A percentile compares a stretch with the other conserved stretches of the same genome.
phyloP scores from a whole-genome alignment of 2,888 invertebrate genomes.

The Dryobotodes eremita region DNA sequence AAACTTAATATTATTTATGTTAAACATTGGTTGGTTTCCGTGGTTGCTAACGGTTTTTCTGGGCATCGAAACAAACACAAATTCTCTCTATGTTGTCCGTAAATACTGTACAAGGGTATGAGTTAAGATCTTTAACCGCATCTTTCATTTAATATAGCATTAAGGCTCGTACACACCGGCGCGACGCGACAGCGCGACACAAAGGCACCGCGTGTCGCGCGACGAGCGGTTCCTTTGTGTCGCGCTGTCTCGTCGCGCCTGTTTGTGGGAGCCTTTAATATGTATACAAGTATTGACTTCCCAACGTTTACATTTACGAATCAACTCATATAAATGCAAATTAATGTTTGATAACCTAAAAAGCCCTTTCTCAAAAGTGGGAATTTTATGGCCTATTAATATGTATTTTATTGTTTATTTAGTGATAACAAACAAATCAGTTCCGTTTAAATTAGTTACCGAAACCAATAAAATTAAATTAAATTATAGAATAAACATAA shows the following conservation, averaged over 20 bases:
- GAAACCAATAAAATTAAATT: slow-evolving; percentile 59
- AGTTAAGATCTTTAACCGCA: neutral
- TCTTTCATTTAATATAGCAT: too few relatives aligned
- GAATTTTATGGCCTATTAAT: slow-evolving; percentile 38
- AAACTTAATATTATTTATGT: too few relatives aligned
- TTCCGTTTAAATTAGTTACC: slow-evolving; percentile 41
- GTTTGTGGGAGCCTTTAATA: too few relatives aligned
- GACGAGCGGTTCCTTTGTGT: too few relatives aligned
- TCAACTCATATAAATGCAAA: slow-evolving; percentile 54
- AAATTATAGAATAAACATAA: slow-evolving; percentile 59
- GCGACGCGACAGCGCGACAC: too few relatives aligned
- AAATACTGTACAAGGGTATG: neutral
- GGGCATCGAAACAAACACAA: too few relatives aligned
- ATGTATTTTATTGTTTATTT: slow-evolving; percentile 51
- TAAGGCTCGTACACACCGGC: too few relatives aligned
- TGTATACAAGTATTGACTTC: slow-evolving; percentile 4
- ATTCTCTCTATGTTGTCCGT: too few relatives aligned
- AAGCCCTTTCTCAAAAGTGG: slow-evolving; percentile 21
- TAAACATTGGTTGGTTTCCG: too few relatives aligned
- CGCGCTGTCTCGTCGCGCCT: too few relatives aligned
- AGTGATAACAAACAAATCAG: slow-evolving; percentile 58
- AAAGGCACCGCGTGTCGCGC: too few relatives aligned
- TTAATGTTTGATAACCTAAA: slow-evolving; percentile 25
- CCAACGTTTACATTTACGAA: slow-evolving; percentile 31
- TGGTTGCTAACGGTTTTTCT: too few relatives aligned